Base-by-base conservation (phyloP, 2,888 invertebrate genomes). In the Drosophila cognata region DNA sequence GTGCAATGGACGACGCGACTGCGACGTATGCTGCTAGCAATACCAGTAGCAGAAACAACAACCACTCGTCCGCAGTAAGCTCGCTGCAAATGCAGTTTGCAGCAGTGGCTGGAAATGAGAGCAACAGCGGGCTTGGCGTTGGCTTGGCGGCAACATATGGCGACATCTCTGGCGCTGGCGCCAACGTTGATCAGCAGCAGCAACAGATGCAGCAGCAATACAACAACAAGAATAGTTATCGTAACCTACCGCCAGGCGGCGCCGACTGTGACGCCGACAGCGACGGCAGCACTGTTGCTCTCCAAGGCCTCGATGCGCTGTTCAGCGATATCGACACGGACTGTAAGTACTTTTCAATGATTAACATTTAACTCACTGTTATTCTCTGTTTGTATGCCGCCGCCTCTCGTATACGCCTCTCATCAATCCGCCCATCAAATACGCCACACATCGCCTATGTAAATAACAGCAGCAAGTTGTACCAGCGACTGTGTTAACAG, bases 1-100 rank as follows among this genome's bases (percentile, higher is more conserved):
- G 92, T 93, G 92, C 93, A 91, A 92, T 93, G 87, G 90, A 86
- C 61, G 74, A 70, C 36, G 58, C 81, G 46, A 62, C 73, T 65
- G 52, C 79, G 43, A 46, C 78, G 10, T 77, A 62, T 60, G 38
- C 68, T 71, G 77, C 64, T 74, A 76, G 59, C 69, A 69, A 36
- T 53, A 61, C 38, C 71, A 64, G 57, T 18, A 63, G 41, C 58
- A 78, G 36, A 56, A 53, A 46, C 65, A 56, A 35, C 8, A 58
- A 58, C 68, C 71, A 28, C 56, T 78, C 83, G 55, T 69, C 90
- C 57, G 88, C 85, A 21, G 82, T 88, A 56, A 71, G 86, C 28
- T 86, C 89, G 11, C 74, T 89, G 76, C 79, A 90, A 53, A 74
- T 77, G 77, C 82, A 82, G 60, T 81, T 86, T 33, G 84, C 84